A percentile compares a stretch with the other conserved stretches of the same genome.
These are phyloP conservation scores for Simalia tracyae DNA, from an alignment of 2,797 vertebrate genomes.

Conservation along the genomic window DNA sequence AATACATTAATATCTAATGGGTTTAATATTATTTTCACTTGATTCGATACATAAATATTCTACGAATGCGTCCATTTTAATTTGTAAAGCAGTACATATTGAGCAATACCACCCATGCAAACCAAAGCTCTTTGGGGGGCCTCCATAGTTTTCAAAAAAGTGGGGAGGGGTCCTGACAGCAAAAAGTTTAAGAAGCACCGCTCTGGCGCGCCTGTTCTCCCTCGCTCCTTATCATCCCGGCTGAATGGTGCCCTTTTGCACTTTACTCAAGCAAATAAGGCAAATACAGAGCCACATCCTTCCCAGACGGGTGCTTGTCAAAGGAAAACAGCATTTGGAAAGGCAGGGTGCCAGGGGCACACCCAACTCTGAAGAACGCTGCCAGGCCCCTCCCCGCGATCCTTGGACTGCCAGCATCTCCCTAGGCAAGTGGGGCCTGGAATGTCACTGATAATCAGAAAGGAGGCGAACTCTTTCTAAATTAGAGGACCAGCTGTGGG, in stretches of 20 bases:
- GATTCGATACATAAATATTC: not conserved
- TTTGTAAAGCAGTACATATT: not conserved
- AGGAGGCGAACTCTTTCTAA: not conserved
- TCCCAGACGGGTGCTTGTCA: not conserved
- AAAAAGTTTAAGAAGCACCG: not conserved
- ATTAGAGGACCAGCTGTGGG: not conserved
- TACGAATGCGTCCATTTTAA: not conserved
- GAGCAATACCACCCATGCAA: not conserved
- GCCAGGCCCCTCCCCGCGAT: not conserved
- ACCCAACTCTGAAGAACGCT: not conserved
- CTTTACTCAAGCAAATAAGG: not conserved
- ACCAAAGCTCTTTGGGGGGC: not conserved
- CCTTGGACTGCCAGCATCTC: not conserved
- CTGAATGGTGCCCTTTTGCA: not conserved
- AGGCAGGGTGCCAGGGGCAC: not conserved
- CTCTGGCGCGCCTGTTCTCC: not conserved
- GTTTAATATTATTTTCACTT: not conserved
- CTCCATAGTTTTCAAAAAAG: not conserved
- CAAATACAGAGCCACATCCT: not conserved
- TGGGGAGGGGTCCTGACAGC: not conserved
- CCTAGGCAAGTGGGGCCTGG: not conserved
- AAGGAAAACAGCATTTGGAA: not conserved
- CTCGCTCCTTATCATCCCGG: not conserved
- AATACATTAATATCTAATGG: not conserved
- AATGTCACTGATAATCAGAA: not conserved